Evolutionary conservation across 92 coral and sea anemone species (phyloP).

Genomic region (Ricordea florida): DNA sequence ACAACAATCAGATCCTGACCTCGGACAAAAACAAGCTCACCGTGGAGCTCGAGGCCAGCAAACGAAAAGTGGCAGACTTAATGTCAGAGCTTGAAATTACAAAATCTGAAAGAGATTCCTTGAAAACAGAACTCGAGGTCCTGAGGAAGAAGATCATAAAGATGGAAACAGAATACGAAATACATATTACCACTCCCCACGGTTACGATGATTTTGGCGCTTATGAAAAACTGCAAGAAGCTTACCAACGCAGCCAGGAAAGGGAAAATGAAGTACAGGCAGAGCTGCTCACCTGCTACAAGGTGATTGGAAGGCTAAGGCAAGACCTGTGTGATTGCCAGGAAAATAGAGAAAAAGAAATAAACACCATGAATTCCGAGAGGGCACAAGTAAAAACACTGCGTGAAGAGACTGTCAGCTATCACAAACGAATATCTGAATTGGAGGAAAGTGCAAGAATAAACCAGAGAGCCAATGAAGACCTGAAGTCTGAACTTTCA

Average conservation of each 20-base stretch:
- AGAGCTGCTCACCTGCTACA: constrained; percentile 87
- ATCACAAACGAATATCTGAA: constrained; percentile 90
- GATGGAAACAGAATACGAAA: constrained; percentile 93
- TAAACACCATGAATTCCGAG: constrained; percentile 71
- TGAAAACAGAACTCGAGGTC: constrained; percentile 77
- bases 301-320: constrained; percentile 77
- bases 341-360: constrained; percentile 69
- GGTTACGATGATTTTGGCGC: constrained; percentile 85
- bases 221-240: constrained; percentile 86
- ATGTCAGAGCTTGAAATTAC: constrained; percentile 89
- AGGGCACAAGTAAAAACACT: no score
- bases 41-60: constrained; percentile 84
- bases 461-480: constrained; percentile 78
- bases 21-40: constrained; percentile 84
- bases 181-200: constrained; percentile 73
- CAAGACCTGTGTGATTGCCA: constrained; percentile 69
- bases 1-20: constrained; percentile 75
- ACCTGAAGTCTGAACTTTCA: constrained; percentile 83
- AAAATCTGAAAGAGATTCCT: constrained; percentile 79
- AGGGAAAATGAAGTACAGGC: constrained; percentile 93
- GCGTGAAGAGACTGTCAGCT: constrained; percentile 79
- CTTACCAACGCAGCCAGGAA: constrained; percentile 93
- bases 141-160: constrained; percentile 83
- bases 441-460: constrained; percentile 91
- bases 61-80: constrained; percentile 80